Percentiles rank a stretch among this genome's conserved stretches.
phyloP scores from a whole-genome alignment of 2,113 vertebrate genomes.

The Clarias magur region DNA sequence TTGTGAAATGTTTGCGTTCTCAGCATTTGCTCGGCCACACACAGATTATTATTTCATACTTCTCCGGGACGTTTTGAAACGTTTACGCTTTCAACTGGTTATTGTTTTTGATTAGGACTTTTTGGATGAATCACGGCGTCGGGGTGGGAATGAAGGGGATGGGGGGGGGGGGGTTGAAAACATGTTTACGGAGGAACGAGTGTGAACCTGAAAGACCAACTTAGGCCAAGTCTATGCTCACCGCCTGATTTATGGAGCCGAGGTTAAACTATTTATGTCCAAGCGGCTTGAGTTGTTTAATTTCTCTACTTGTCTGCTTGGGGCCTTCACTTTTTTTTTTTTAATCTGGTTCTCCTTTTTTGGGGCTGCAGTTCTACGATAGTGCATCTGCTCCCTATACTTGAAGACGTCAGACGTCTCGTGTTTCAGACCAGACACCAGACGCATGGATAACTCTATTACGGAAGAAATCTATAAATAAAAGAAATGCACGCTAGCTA shows the following conservation, averaged over 20 bases:
- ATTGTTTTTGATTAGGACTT: constrained; percentile 99
- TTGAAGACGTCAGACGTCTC: constrained; percentile 24
- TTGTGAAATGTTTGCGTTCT: constrained; percentile 99
- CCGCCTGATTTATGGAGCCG: constrained; percentile 65
- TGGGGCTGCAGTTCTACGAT: background rate
- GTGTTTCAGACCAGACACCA: background rate
- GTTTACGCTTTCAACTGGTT: constrained; percentile 87
- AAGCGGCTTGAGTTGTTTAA: constrained; percentile 65
- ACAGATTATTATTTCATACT: constrained; percentile 97
- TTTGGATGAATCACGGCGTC: constrained; percentile 58
- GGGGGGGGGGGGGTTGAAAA: constrained; percentile 55
- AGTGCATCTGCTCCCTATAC: constrained; percentile 29
- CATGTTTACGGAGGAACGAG: constrained; percentile 72
- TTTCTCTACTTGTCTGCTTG: constrained; percentile 56
- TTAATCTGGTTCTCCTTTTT: background rate
- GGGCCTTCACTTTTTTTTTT: constrained; percentile 54
- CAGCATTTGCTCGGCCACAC: constrained; percentile 93
- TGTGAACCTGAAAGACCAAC: constrained; percentile 64
- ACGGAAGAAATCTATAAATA: background rate
- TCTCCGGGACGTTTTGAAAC: constrained; percentile 85
- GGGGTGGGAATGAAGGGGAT: background rate
- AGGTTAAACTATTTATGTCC: constrained; percentile 68
- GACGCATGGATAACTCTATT: background rate
- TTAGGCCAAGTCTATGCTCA: constrained; percentile 63
- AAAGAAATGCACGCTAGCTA: background rate